Evolutionary conservation across 2,888 invertebrate species (phyloP).

Genomic region (Pseudoips prasinana): DNA sequence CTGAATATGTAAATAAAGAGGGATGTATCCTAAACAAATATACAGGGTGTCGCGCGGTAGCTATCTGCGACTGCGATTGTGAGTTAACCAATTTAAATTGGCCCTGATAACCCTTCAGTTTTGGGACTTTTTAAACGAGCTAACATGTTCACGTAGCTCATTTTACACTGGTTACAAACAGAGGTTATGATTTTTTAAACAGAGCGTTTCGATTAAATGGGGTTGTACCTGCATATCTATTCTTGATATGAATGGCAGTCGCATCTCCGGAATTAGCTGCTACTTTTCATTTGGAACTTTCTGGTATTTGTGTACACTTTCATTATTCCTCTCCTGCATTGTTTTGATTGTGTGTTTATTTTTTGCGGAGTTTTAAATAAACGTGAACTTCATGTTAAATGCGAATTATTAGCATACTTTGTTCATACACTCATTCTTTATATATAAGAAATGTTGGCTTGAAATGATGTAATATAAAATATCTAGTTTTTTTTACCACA

Average conservation of each 20-base stretch:
- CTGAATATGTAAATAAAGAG: constrained; percentile 61
- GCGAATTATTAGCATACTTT: too few relatives aligned
- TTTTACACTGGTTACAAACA: constrained; percentile 38
- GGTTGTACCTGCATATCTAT: constrained; percentile 27
- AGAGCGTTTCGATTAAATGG: constrained; percentile 38
- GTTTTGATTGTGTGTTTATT: too few relatives aligned
- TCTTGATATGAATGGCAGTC: constrained; percentile 16
- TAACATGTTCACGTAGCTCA: constrained; percentile 27
- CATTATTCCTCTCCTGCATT: too few relatives aligned
- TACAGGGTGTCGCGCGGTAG: constrained; percentile 64
- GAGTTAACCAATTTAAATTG: constrained; percentile 46
- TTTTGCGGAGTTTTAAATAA: too few relatives aligned
- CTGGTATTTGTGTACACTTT: background rate
- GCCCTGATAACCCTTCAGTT: constrained; percentile 30
- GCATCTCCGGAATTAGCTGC: constrained; percentile 17
- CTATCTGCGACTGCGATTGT: constrained; percentile 50
- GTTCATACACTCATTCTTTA: too few relatives aligned
- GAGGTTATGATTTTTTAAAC: constrained; percentile 50
- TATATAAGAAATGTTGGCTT: too few relatives aligned
- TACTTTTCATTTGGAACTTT: constrained; percentile 8
- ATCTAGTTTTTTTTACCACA: too few relatives aligned
- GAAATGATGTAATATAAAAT: too few relatives aligned
- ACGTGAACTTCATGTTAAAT: too few relatives aligned
- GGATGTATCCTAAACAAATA: constrained; percentile 77
- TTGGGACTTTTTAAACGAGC: constrained; percentile 12